A percentile compares a stretch with the other conserved stretches of the same genome.
Conservation (phyloP, 2,113 vertebrate species). For the Rhizomys pruinosus region DNA sequence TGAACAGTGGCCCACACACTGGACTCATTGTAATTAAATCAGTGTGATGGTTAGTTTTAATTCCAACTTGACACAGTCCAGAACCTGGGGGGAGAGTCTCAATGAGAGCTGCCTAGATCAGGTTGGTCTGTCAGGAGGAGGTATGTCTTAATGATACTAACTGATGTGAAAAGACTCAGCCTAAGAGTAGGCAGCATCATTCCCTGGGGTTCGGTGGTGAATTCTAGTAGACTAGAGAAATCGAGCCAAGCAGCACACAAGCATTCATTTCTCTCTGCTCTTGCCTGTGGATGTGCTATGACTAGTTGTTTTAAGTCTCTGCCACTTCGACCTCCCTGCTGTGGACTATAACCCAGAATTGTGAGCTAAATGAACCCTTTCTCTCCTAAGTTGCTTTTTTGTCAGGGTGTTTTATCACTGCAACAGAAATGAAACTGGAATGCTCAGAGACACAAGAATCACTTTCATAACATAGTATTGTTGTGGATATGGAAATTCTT, state of each 20-base stretch:
- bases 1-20: not conserved
- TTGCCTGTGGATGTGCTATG: not conserved
- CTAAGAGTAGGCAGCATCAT: not conserved
- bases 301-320: not conserved
- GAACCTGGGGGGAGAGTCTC: not conserved
- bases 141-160: not conserved
- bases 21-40: not conserved
- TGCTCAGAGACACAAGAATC: not conserved
- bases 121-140: not conserved
- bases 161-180: not conserved
- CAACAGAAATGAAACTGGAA: not conserved
- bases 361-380: not conserved
- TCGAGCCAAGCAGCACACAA: not conserved
- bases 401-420: not conserved
- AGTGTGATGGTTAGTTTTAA: no score
- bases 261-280: not conserved
- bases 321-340: not conserved
- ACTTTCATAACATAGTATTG: not conserved
- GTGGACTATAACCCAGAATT: not conserved
- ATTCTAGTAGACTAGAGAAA: not conserved
- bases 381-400: not conserved
- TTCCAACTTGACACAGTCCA: not conserved
- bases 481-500: not conserved
- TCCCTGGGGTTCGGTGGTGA: not conserved
- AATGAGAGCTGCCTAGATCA: not conserved